Percentiles rank a stretch among this genome's conserved stretches.
phyloP scores from a whole-genome alignment of 2,797 vertebrate genomes.

The Parauchenoglanis ngamensis region DNA sequence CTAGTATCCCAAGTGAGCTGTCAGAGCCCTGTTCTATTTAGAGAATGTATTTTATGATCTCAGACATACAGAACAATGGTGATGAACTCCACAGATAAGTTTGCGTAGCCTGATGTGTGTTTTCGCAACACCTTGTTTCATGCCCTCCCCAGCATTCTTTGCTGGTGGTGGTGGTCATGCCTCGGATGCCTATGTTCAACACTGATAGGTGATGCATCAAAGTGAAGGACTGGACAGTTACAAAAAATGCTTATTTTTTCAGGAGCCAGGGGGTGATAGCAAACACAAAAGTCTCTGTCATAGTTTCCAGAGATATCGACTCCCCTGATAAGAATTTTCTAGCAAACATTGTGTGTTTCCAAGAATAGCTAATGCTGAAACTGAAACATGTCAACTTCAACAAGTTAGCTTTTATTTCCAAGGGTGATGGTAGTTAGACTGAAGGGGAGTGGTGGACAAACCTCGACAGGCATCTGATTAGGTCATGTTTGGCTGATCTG shows the following conservation, averaged over 20 bases:
- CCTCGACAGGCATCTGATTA: not conserved
- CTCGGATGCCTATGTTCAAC: constrained; percentile 50
- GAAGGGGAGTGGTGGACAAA: not conserved
- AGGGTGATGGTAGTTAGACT: not conserved
- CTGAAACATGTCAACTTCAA: constrained; percentile 24
- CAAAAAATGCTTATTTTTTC: constrained; percentile 48
- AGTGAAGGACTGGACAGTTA: constrained; percentile 32
- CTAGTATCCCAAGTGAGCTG: not conserved
- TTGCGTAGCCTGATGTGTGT: constrained; percentile 14
- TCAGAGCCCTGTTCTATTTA: not conserved
- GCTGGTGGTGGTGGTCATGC: constrained; percentile 36
- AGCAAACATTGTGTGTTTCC: constrained; percentile 21
- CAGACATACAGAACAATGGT: not conserved
- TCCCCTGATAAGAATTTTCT: constrained; percentile 47
- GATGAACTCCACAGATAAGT: constrained; percentile 12
- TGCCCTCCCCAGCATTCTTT: constrained; percentile 47
- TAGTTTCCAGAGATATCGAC: constrained; percentile 34
- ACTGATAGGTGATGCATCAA: constrained; percentile 38
- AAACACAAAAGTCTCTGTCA: constrained; percentile 39
- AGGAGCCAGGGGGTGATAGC: constrained; percentile 49
- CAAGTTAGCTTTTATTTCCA: constrained; percentile 1
- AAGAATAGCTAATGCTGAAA: constrained; percentile 43
- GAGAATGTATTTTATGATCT: not conserved
- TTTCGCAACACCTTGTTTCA: constrained; percentile 23
- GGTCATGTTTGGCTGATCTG: not conserved